These are phyloP conservation scores for Aratinga solstitialis DNA, from an alignment of 2,797 vertebrate species.

Conservation along the genomic window DNA sequence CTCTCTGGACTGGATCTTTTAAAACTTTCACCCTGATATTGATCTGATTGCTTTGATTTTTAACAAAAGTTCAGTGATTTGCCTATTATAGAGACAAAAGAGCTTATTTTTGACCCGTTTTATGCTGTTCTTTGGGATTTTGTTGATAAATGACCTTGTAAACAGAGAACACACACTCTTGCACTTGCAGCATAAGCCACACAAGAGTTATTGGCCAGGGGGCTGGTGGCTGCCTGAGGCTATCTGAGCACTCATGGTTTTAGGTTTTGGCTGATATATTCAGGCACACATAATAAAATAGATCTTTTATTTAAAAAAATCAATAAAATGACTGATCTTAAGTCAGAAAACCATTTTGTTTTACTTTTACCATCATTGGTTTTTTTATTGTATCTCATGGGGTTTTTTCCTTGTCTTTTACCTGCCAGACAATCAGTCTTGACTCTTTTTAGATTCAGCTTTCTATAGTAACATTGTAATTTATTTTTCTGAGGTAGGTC, in stretches of 20 bases:
- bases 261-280: slow-evolving; percentile 62
- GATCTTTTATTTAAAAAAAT: slow-evolving; percentile 67
- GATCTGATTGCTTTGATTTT: slow-evolving; percentile 10
- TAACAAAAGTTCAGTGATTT: slow-evolving; percentile 23
- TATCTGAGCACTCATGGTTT: slow-evolving; percentile 11
- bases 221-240: slow-evolving; percentile 24
- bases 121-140: slow-evolving; percentile 9
- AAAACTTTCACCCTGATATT: background rate
- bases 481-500: background rate
- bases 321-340: slow-evolving; percentile 70
- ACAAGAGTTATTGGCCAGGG: slow-evolving; percentile 61
- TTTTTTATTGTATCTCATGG: slow-evolving; percentile 50
- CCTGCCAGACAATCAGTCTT: background rate
- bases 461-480: background rate
- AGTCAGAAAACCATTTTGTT: slow-evolving; percentile 53
- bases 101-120: background rate
- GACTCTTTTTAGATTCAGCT: background rate
- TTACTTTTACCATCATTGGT: slow-evolving; percentile 28
- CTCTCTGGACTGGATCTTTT: background rate
- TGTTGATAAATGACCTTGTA: slow-evolving; percentile 14
- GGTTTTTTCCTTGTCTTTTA: slow-evolving; percentile 14
- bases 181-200: slow-evolving; percentile 8
- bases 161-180: background rate
- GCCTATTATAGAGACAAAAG: background rate
- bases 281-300: slow-evolving; percentile 65